phyloP scores from a whole-genome alignment of 2,113 vertebrate genomes.

The Cynocephalus volans region DNA sequence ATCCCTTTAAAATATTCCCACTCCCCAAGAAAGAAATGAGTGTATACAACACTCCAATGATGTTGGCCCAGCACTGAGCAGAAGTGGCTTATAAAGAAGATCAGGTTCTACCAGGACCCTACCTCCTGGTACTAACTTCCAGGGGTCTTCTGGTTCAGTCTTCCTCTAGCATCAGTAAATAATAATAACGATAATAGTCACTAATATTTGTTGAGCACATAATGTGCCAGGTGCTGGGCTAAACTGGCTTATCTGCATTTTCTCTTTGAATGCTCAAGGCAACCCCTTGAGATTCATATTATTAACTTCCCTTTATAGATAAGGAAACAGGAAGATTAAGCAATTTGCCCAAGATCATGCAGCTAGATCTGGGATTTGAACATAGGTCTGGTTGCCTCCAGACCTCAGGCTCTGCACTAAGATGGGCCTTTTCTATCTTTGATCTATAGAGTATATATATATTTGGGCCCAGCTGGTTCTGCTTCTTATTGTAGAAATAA shows the following conservation, averaged over 20 bases:
- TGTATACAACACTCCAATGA: not conserved
- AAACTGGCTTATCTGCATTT: conserved; percentile 50
- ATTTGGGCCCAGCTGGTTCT: conserved; percentile 30
- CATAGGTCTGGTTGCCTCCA: conserved; percentile 1
- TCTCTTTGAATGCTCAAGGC: conserved; percentile 60
- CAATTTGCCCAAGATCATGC: conserved; percentile 67
- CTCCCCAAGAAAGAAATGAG: conserved; percentile 9
- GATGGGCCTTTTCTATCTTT: conserved; percentile 11
- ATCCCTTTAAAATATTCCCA: conserved; percentile 58
- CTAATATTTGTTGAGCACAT: conserved; percentile 55
- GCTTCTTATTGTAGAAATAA: conserved; percentile 52
- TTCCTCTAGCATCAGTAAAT: not conserved
- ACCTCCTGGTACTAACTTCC: not conserved
- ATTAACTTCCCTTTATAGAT: conserved; percentile 68
- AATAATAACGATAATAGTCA: not conserved
- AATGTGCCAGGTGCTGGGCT: not conserved
- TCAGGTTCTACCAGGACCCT: not conserved
- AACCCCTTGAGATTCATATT: conserved; percentile 68
- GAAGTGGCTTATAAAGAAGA: conserved; percentile 16
- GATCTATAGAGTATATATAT: not conserved
- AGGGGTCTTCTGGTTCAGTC: not conserved
- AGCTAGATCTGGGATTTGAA: conserved; percentile 52
- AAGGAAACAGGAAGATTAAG: conserved; percentile 68
- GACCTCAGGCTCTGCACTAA: conserved; percentile 39
- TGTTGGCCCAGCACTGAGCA: not conserved